Base-by-base conservation (phyloP, 2,888 invertebrate genomes). In the Gymnocheta viridis region DNA sequence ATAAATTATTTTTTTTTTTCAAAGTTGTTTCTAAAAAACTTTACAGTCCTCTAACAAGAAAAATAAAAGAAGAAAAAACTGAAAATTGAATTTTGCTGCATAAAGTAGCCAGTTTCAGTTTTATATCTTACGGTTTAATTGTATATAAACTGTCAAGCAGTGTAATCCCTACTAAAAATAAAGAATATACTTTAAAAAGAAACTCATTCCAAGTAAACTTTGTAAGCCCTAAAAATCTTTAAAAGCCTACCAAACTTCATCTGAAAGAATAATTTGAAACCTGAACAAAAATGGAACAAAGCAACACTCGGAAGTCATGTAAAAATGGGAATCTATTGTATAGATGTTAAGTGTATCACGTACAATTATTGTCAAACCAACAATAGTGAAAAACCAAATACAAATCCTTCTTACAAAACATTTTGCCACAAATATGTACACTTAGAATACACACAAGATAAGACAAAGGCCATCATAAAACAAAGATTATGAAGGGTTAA, bases 331-430 rank as follows among this genome's bases (percentile, higher is more conserved):
- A 19, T 49, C 35, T 60, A 17, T 73, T 64, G 44, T 66, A 29
- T 66, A 58, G 47, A 35, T 17, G 44, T 17, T 17, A 44, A 44
- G 44, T 17, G 2, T 17, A n/a, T 17, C 17, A 19, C n/a, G 2
- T 35, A 47, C 56, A 56, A 6, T 32, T 44, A 47, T 47, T 77
- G 35, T 58, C 47, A 69, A 58, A 10, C 6, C 27, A 29, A 35
- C 12, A 47, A 38, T 58, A 58, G 5, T 6, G 27, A 14, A 38
- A 29, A 29, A 66, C 29, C 10, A 64, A 44, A 44, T 10, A 27
- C 10, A 76, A 56, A 58, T 35, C 22, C 24, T 58, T 24, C 54
- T 58, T 76, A 77, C 35, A 19, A 74, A 56, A 70, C 29, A 41
- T n/a, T n/a, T n/a, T n/a, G n/a, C n/a, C 12, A 44, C 27, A 17